A percentile compares a stretch with the other conserved stretches of the same genome.
These are phyloP conservation scores for Tenebrio molitor DNA, from an alignment of 1,140 invertebrate species.

Conservation along the genomic window DNA sequence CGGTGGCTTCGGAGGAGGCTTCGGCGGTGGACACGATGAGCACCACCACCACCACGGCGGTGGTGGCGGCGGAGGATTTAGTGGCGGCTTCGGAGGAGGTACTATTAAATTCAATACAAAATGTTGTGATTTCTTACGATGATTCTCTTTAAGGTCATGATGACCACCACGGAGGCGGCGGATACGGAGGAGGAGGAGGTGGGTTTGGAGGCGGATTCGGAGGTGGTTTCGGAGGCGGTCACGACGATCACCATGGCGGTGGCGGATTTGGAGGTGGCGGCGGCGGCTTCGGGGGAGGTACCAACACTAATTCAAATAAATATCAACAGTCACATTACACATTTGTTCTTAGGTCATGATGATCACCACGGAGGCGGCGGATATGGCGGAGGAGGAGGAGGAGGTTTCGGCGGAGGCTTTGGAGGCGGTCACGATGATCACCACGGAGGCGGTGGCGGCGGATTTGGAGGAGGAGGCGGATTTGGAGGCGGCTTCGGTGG, in stretches of 20 bases:
- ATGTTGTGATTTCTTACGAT: not conserved
- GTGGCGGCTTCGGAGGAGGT: slow-evolving; percentile 34
- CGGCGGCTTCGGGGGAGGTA: slow-evolving; percentile 49
- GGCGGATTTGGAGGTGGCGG: slow-evolving; percentile 48
- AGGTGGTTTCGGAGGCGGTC: slow-evolving; percentile 36
- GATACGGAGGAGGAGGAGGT: slow-evolving; percentile 24
- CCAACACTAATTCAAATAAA: not conserved
- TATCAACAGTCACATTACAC: too few relatives aligned
- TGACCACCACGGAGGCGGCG: slow-evolving; percentile 36
- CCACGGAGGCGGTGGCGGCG: slow-evolving; percentile 46
- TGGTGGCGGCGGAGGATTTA: slow-evolving; percentile 36
- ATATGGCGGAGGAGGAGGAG: slow-evolving; percentile 24
- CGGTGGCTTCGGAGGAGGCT: slow-evolving; percentile 33
- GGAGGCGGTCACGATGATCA: slow-evolving; percentile 38
- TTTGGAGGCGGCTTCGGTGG: slow-evolving; percentile 20
- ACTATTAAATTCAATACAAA: too few relatives aligned
- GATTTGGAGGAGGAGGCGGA: slow-evolving; percentile 39
- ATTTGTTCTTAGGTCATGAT: slow-evolving; percentile 38
- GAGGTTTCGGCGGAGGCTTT: slow-evolving; percentile 6
- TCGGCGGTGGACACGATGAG: slow-evolving; percentile 24
- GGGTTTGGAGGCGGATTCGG: slow-evolving; percentile 33
- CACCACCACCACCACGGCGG: slow-evolving; percentile 45
- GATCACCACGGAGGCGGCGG: slow-evolving; percentile 18
- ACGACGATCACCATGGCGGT: slow-evolving; percentile 31
- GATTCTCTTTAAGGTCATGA: slow-evolving; percentile 12